Conservation (phyloP, 2,113 vertebrate genomes). For the Manacus vitellinus region DNA sequence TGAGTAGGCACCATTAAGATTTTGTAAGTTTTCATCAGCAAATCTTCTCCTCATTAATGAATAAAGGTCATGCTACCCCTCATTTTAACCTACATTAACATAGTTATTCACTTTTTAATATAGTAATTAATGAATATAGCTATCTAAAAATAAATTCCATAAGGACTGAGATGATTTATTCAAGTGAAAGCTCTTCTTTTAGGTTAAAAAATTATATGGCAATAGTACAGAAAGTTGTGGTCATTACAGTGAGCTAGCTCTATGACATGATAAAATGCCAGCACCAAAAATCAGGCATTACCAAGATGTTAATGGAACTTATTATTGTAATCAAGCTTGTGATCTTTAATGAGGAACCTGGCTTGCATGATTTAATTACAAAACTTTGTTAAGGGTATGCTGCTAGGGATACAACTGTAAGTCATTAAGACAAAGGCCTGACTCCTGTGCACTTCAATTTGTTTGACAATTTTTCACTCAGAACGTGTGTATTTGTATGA, state of each 20-base stretch:
- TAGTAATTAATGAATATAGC: neutral
- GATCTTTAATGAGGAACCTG: neutral
- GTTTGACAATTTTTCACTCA: neutral
- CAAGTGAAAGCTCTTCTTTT: neutral
- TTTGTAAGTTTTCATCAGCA: neutral
- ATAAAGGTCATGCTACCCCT: neutral
- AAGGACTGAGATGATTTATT: neutral
- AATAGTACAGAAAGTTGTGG: neutral
- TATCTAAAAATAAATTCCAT: neutral
- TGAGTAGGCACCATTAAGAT: neutral
- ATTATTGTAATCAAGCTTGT: neutral
- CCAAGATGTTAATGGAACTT: neutral
- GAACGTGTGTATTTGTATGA: neutral
- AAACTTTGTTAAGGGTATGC: neutral
- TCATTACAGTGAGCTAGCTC: neutral
- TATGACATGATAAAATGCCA: neutral
- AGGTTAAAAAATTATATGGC: neutral
- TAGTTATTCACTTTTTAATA: neutral
- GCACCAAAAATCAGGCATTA: neutral
- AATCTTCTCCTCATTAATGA: neutral
- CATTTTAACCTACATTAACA: neutral
- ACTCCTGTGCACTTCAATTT: neutral
- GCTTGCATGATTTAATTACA: neutral
- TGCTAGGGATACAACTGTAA: neutral
- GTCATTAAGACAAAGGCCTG: neutral